These are phyloP conservation scores for Raphicerus campestris DNA, from an alignment of 2,113 vertebrate genomes.

Conservation along the genomic window DNA sequence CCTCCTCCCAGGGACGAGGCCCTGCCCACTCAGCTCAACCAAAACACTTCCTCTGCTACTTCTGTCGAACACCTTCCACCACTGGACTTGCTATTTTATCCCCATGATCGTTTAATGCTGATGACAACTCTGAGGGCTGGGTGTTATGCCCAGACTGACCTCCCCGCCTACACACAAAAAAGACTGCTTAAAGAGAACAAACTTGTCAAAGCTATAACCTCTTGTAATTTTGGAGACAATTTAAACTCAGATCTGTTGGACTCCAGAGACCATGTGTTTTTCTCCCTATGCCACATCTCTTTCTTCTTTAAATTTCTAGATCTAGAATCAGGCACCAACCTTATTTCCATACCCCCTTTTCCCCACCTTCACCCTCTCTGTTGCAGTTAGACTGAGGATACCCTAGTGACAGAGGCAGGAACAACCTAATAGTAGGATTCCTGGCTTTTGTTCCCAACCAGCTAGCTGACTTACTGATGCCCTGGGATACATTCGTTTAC, in stretches of 20 bases:
- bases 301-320: conserved; percentile 11
- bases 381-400: neutral
- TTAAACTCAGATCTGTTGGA: neutral
- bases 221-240: neutral
- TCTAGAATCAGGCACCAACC: neutral
- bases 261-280: neutral
- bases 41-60: neutral
- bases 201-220: neutral
- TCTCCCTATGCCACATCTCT: neutral
- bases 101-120: neutral
- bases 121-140: neutral
- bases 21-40: neutral
- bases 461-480: neutral
- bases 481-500: neutral
- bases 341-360: neutral
- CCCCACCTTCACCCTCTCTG: neutral
- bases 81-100: neutral
- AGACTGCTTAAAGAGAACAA: neutral
- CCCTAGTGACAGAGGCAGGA: neutral
- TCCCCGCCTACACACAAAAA: neutral
- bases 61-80: neutral
- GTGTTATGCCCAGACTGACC: neutral
- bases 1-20: neutral
- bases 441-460: neutral
- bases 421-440: neutral